These are phyloP conservation scores for Cheilosia urbana DNA, from an alignment of 2,888 invertebrate genomes.

Conservation along the genomic window DNA sequence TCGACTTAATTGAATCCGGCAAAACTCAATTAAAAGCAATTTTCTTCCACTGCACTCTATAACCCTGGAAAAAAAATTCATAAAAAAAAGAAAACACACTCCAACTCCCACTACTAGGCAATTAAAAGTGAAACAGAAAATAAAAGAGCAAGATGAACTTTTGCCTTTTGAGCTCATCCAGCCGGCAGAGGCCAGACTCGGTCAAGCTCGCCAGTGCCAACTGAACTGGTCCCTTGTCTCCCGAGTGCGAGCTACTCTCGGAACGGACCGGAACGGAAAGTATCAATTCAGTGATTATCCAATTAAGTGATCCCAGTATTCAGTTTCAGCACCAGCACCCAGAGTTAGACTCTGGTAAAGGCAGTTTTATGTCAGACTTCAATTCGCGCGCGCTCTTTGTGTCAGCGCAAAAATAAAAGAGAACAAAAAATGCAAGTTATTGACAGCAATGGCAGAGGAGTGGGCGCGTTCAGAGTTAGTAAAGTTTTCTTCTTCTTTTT, in stretches of 20 bases:
- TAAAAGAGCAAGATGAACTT: conserved; percentile 27
- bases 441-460: conserved; percentile 39
- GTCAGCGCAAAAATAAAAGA: not conserved
- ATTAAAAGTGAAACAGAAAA: conserved; percentile 57
- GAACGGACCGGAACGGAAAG: conserved; percentile 71
- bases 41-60: conserved; percentile 15
- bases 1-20: conserved; percentile 63
- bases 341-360: conserved; percentile 57
- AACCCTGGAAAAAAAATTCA: conserved; percentile 5
- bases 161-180: conserved; percentile 55
- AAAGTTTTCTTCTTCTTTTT: conserved; percentile 35
- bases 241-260: not conserved
- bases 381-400: conserved; percentile 17
- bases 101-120: conserved; percentile 28
- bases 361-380: conserved; percentile 43
- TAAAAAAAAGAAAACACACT: conserved; percentile 2
- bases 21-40: conserved; percentile 70
- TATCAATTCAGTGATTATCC: conserved; percentile 75
- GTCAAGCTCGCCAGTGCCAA: conserved; percentile 6
- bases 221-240: conserved; percentile 25
- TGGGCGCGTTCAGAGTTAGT: conserved; percentile 26
- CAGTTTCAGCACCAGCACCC: not conserved
- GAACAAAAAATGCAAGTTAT: conserved; percentile 65
- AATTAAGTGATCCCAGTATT: conserved; percentile 60
- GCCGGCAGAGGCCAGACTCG: conserved; percentile 13